Percentiles rank a stretch among this genome's conserved stretches.
Conservation (phyloP, 2,797 vertebrate genomes). For the Characodon lateralis region DNA sequence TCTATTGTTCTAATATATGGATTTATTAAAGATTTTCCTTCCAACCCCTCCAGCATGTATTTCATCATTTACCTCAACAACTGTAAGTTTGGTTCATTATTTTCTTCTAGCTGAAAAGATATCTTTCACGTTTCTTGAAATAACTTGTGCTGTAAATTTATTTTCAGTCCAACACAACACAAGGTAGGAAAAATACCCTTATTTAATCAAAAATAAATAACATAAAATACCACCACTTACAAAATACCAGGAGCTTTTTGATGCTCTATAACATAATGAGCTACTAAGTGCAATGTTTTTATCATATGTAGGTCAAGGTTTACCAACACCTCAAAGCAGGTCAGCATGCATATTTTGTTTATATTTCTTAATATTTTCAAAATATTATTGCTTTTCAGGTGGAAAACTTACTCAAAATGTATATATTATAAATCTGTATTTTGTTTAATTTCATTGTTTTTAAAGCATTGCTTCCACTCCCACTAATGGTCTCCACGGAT, state of each 20-base stretch:
- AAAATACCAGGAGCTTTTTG: neutral
- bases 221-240: neutral
- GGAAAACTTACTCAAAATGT: neutral
- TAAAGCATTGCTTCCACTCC: neutral
- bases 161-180: slow-evolving; percentile 47
- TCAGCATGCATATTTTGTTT: slow-evolving; percentile 7
- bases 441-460: neutral
- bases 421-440: neutral
- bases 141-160: neutral
- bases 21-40: neutral
- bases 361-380: neutral
- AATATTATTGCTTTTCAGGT: neutral
- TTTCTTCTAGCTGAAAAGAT: neutral
- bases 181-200: slow-evolving; percentile 15
- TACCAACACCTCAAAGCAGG: slow-evolving; percentile 23
- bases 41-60: slow-evolving; percentile 22
- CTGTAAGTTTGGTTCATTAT: slow-evolving; percentile 39
- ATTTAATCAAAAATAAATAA: neutral
- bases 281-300: neutral
- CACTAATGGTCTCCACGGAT: neutral
- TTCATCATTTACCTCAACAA: slow-evolving; percentile 25
- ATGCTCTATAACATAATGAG: no score
- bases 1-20: neutral
- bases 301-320: slow-evolving; percentile 13
- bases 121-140: neutral